A percentile compares a stretch with the other conserved stretches of the same genome.
phyloP scores from a whole-genome alignment of 92 coral and sea anemone genomes.

The Porites divaricata region DNA sequence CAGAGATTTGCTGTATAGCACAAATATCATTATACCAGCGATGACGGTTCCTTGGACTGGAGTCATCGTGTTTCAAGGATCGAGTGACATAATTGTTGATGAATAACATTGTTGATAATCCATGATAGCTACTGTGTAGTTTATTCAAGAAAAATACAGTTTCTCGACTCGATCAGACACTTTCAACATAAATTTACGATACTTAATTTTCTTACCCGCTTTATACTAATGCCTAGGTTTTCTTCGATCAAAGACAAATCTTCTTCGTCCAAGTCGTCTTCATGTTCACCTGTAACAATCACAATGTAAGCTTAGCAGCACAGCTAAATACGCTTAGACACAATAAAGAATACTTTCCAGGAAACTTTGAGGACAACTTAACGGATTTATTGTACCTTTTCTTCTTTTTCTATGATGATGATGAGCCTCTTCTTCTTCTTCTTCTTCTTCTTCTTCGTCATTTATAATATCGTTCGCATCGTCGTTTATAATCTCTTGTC shows the following conservation, averaged over 20 bases:
- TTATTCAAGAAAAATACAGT: not conserved
- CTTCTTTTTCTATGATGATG: constrained; percentile 67
- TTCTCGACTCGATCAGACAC: not conserved
- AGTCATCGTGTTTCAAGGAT: too few relatives aligned
- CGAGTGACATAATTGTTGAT: too few relatives aligned
- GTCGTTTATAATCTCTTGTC: constrained; percentile 30
- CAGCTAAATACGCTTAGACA: too few relatives aligned
- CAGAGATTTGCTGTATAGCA: not conserved
- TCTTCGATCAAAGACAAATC: constrained; percentile 97
- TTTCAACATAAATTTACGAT: not conserved
- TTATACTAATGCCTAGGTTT: constrained; percentile 92
- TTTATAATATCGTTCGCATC: constrained; percentile 16
- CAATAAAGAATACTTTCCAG: not conserved
- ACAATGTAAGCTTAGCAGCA: constrained; percentile 13
- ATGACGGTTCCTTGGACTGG: too few relatives aligned
- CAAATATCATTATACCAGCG: not conserved
- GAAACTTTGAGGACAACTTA: not conserved
- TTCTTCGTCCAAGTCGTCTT: constrained; percentile 89
- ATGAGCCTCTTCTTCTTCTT: constrained; percentile 62
- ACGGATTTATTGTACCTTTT: constrained; percentile 37
- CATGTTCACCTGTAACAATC: constrained; percentile 56
- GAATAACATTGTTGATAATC: too few relatives aligned
- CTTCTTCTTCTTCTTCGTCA: constrained; percentile 71
- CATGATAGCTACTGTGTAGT: not conserved
- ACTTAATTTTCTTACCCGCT: constrained; percentile 67